These are phyloP conservation scores for Conops quadrifasciatus DNA, from an alignment of 2,888 invertebrate genomes.

Conservation along the genomic window DNA sequence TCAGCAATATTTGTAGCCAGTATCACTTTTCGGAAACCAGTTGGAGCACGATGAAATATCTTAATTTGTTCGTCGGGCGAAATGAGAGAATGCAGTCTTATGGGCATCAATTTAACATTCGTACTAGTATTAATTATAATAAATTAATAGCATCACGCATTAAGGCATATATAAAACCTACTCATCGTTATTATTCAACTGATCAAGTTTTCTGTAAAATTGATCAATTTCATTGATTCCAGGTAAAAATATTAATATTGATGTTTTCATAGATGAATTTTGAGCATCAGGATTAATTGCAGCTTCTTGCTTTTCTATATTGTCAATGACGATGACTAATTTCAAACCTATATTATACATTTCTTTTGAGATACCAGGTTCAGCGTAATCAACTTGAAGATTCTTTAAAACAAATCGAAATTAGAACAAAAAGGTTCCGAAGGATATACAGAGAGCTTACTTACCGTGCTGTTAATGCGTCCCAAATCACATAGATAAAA, in stretches of 20 bases:
- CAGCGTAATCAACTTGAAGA: constrained; percentile 65
- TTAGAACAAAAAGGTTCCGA: not conserved
- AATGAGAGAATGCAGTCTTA: constrained; percentile 77
- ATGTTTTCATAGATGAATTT: constrained; percentile 55
- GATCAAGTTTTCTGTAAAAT: constrained; percentile 66
- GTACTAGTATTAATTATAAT: too few relatives aligned
- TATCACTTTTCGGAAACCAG: constrained; percentile 77
- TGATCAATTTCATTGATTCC: constrained; percentile 87
- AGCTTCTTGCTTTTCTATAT: constrained; percentile 55
- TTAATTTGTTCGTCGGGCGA: constrained; percentile 79
- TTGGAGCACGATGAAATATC: constrained; percentile 65
- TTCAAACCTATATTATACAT: constrained; percentile 72
- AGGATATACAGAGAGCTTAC: constrained; percentile 40
- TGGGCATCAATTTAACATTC: constrained; percentile 50
- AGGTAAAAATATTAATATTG: constrained; percentile 89
- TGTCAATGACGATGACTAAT: constrained; percentile 70
- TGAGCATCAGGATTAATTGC: constrained; percentile 65
- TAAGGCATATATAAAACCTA: constrained; percentile 33
- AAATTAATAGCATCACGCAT: too few relatives aligned
- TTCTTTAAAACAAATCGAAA: constrained; percentile 57
- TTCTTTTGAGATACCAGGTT: constrained; percentile 70
- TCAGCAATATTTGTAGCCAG: constrained; percentile 92
- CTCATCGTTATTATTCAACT: constrained; percentile 45
- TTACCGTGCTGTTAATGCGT: constrained; percentile 66
- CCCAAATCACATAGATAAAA: constrained; percentile 70